Percentiles rank a stretch among this genome's conserved stretches.
These are phyloP conservation scores for Malacoctenus gilli DNA, from an alignment of 2,797 vertebrate species.

Conservation along the genomic window DNA sequence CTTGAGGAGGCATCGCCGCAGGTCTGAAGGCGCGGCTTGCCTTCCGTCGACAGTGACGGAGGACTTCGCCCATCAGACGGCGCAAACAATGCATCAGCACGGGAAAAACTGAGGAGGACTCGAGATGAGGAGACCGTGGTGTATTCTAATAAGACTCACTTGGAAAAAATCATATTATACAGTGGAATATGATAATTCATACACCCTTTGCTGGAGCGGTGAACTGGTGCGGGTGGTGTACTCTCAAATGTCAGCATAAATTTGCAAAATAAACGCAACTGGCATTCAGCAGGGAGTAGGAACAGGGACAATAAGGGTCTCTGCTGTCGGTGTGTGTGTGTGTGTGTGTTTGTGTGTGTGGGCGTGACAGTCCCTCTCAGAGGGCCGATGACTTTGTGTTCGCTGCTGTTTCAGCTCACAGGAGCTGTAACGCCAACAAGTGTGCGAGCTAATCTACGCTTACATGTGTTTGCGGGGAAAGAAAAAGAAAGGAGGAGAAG, in stretches of 20 bases:
- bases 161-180: conserved; percentile 83
- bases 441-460: conserved; percentile 49
- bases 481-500: background rate
- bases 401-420: conserved; percentile 48
- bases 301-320: conserved; percentile 75
- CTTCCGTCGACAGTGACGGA: conserved; percentile 55
- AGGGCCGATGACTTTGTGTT: conserved; percentile 42
- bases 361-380: conserved; percentile 44
- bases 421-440: conserved; percentile 52
- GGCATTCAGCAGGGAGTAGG: conserved; percentile 77
- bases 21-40: conserved; percentile 39
- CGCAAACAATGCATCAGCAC: conserved; percentile 60
- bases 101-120: conserved; percentile 44
- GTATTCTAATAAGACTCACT: conserved; percentile 80
- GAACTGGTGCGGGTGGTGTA: conserved; percentile 80
- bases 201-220: conserved; percentile 79
- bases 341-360: conserved; percentile 39
- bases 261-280: conserved; percentile 84
- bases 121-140: conserved; percentile 58
- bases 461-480: conserved; percentile 13
- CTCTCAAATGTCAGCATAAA: conserved; percentile 87
- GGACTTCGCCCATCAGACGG: conserved; percentile 58
- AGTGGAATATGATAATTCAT: conserved; percentile 82
- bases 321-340: conserved; percentile 46
- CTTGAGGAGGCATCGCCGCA: conserved; percentile 53